Evolutionary conservation across 1,140 invertebrate genomes (phyloP).

Genomic region (Pogonus chalceus): DNA sequence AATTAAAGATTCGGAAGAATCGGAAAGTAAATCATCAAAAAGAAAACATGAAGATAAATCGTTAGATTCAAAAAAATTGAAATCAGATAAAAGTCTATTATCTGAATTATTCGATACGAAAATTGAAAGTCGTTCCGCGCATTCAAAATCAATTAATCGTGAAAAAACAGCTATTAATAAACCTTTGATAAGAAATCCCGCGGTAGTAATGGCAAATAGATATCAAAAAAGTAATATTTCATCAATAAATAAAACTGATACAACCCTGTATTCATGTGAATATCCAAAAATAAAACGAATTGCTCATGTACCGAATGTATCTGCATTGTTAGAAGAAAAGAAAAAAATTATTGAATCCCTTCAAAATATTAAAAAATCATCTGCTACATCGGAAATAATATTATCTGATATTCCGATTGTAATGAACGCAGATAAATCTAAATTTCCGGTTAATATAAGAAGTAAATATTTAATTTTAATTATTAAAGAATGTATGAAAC

Average conservation of each 20-base stretch:
- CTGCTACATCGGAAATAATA: constrained; percentile 56
- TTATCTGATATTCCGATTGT: constrained; percentile 39
- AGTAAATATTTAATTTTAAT: constrained; percentile 78
- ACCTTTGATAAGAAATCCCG: background rate
- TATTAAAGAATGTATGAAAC: constrained; percentile 75
- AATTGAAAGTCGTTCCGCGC: too few relatives aligned
- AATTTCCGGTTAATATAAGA: constrained; percentile 72
- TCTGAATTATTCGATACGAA: too few relatives aligned
- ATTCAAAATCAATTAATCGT: background rate
- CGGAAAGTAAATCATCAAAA: too few relatives aligned
- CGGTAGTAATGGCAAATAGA: background rate
- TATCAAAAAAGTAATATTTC: background rate
- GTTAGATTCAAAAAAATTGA: too few relatives aligned
- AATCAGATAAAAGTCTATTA: too few relatives aligned
- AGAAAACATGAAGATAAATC: too few relatives aligned
- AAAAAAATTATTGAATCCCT: constrained; percentile 40
- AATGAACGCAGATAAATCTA: constrained; percentile 63
- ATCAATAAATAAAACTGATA: background rate
- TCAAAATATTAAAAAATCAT: constrained; percentile 36
- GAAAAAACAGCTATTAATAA: background rate
- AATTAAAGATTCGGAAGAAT: too few relatives aligned
- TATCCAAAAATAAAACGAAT: constrained; percentile 35
- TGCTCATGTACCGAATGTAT: constrained; percentile 49
- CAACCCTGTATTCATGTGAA: background rate
- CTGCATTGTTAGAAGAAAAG: constrained; percentile 46